Percentiles rank a stretch among this genome's conserved stretches.
These are phyloP conservation scores for Psococerastis gibbosa DNA, from an alignment of 2,888 invertebrate species.

Conservation along the genomic window DNA sequence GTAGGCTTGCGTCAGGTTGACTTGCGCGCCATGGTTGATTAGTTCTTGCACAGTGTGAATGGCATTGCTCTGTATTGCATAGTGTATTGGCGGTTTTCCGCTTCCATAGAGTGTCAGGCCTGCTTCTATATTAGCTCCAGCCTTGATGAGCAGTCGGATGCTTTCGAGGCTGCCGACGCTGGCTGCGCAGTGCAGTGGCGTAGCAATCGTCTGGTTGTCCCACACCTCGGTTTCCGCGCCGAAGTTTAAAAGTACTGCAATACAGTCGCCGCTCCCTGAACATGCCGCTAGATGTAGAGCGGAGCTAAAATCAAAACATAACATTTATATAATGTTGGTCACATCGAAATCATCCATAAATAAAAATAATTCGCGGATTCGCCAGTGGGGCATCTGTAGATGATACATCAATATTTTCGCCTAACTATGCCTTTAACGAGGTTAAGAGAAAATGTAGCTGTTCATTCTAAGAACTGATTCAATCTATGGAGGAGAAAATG, in stretches of 20 bases:
- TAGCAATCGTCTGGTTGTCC: conserved; percentile 48
- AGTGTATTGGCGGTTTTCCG: conserved; percentile 54
- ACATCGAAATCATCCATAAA: too few relatives aligned
- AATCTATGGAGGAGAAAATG: conserved; percentile 5
- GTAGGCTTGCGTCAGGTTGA: conserved; percentile 63
- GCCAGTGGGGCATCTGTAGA: too few relatives aligned
- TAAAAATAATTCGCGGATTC: too few relatives aligned
- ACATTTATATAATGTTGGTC: too few relatives aligned
- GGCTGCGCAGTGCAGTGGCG: conserved; percentile 61
- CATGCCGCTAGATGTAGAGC: conserved; percentile 63
- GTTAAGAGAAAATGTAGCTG: neutral
- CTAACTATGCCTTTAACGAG: too few relatives aligned
- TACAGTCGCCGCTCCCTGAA: conserved; percentile 50
- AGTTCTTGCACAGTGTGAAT: conserved; percentile 53
- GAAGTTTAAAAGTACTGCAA: conserved; percentile 44
- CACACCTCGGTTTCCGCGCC: conserved; percentile 51
- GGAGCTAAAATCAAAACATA: conserved; percentile 27
- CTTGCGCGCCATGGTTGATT: conserved; percentile 55
- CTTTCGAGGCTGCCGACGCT: conserved; percentile 40
- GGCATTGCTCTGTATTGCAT: conserved; percentile 60
- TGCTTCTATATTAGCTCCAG: conserved; percentile 34
- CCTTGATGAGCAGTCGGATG: conserved; percentile 41
- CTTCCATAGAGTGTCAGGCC: neutral
- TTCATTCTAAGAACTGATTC: neutral
- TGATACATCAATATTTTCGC: too few relatives aligned